phyloP scores from a whole-genome alignment of 2,113 vertebrate species.

The Atherinomorus stipes region DNA sequence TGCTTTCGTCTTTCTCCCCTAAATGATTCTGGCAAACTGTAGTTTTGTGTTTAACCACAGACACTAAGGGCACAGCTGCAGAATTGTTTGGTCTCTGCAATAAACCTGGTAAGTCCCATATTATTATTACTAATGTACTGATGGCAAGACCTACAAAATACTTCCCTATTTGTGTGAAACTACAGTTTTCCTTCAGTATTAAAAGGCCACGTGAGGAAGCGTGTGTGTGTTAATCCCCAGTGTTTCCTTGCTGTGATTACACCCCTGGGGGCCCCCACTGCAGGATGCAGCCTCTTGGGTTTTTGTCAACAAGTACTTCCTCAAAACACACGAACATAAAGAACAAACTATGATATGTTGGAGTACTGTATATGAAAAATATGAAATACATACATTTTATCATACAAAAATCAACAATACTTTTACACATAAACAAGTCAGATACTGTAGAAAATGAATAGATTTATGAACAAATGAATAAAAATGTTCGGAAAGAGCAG shows the following conservation, averaged over 20 bases:
- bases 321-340: conserved; percentile 48
- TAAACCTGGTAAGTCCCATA: conserved; percentile 15
- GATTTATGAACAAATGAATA: too few species aligned
- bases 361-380: too few species aligned
- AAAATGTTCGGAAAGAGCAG: conserved; percentile 26
- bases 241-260: conserved; percentile 80
- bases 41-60: not conserved
- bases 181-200: conserved; percentile 55
- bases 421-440: conserved; percentile 24
- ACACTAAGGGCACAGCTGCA: not conserved
- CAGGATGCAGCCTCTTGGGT: conserved; percentile 78
- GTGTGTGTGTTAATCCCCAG: conserved; percentile 66
- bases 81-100: conserved; percentile 7
- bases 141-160: conserved; percentile 19
- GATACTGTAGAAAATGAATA: conserved; percentile 20
- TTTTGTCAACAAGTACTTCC: conserved; percentile 79
- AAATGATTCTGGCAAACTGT: not conserved
- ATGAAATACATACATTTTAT: conserved; percentile 22
- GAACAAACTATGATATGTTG: conserved; percentile 14
- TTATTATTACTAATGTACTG: conserved; percentile 25
- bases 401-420: not conserved
- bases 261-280: conserved; percentile 72
- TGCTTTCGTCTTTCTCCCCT: not conserved
- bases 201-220: conserved; percentile 51
- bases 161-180: conserved; percentile 34